These are phyloP conservation scores for Hyles lineata DNA, from an alignment of 2,888 invertebrate species.

Conservation along the genomic window DNA sequence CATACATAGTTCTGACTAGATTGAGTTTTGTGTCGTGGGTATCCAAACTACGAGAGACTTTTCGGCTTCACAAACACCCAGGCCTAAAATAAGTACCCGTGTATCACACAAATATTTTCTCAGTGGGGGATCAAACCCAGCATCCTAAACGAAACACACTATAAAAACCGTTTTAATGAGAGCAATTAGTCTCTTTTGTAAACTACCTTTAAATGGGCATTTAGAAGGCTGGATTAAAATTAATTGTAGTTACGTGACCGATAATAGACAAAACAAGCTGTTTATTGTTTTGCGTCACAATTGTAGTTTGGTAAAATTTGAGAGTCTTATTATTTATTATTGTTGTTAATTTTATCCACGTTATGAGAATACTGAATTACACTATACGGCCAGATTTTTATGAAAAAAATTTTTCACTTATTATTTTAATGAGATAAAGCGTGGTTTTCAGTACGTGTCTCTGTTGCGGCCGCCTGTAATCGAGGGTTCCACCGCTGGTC, in stretches of 20 bases:
- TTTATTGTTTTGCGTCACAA: not conserved
- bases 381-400: too few relatives aligned
- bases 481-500: constrained; percentile 86
- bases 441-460: constrained; percentile 90
- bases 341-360: not conserved
- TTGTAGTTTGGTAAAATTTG: not conserved
- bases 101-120: too few relatives aligned
- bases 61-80: too few relatives aligned
- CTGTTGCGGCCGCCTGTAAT: constrained; percentile 92
- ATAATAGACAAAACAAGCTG: not conserved
- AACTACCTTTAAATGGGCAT: not conserved
- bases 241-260: constrained; percentile 1
- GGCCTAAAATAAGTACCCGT: too few relatives aligned
- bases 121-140: too few relatives aligned
- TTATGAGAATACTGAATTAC: not conserved
- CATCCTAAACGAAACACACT: not conserved
- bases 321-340: not conserved
- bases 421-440: constrained; percentile 20
- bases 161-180: not conserved
- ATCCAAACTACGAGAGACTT: too few relatives aligned
- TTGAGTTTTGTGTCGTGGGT: too few relatives aligned
- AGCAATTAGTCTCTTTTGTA: not conserved
- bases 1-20: too few relatives aligned
- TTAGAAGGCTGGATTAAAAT: not conserved
- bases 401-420: too few relatives aligned